Evolutionary conservation across 2,113 vertebrate genomes (phyloP).

Genomic region (Crypturellus undulatus): DNA sequence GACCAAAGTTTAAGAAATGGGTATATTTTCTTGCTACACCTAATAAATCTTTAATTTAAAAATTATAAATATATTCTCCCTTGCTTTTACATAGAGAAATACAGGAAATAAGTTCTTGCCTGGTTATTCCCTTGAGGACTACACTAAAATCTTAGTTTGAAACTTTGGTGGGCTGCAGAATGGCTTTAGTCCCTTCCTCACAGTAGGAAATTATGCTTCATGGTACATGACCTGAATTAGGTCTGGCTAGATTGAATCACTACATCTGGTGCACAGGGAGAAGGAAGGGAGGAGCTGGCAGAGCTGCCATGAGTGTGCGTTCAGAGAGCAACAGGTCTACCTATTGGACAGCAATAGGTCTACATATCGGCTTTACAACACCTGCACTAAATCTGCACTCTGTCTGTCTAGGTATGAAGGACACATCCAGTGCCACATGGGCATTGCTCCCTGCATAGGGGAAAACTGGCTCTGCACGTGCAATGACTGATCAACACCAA

Average conservation of each 20-base stretch:
- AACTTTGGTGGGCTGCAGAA: accelerated
- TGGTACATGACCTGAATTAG: too few species aligned
- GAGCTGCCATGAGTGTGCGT: not conserved
- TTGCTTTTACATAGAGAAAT: not conserved
- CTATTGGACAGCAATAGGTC: not conserved
- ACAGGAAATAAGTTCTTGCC: not conserved
- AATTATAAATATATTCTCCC: not conserved
- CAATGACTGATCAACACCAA: not conserved
- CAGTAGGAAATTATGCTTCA: accelerated
- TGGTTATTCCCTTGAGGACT: not conserved
- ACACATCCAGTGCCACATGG: not conserved
- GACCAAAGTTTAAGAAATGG: not conserved
- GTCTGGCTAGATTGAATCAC: not conserved
- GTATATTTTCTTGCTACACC: not conserved
- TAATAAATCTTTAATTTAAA: not conserved
- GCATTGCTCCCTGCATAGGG: not conserved
- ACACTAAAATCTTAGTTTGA: not conserved
- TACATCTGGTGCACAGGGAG: not conserved
- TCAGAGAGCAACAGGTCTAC: not conserved
- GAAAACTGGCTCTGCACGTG: not conserved
- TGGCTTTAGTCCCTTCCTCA: not conserved
- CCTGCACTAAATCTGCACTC: not conserved
- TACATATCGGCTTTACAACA: not conserved
- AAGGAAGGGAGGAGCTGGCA: not conserved
- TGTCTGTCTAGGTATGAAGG: not conserved